Base-by-base conservation (phyloP, 1,140 invertebrate genomes). In the Phenacoccus solenopsis region DNA sequence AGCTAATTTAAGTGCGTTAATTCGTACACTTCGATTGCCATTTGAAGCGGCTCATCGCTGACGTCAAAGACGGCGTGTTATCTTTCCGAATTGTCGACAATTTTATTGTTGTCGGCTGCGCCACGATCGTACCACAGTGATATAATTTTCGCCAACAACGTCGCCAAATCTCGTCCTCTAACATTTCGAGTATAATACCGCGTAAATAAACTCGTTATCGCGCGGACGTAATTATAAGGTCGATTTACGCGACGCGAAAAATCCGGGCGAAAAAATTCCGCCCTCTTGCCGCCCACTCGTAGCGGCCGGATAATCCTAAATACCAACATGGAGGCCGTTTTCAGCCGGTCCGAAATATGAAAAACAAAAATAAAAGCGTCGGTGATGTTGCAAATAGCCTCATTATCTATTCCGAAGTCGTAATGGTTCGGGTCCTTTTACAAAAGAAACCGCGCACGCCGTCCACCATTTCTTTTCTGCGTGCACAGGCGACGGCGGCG, bases 351-450 rank as follows among this genome's bases (percentile, higher is more conserved):
- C n/a, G 56, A 59, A 59, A 24, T 24, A 64, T 24, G 25, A 64
- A 64, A 64, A 16, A 25, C 4, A 20, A 5, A 20, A 25, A 10
- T 16, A 64, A 64, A 64, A 24, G 21, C 25, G 59, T 25, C 59
- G 59, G 21, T 22, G 59, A 25, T 64, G 59, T 27, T 64, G 59
- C 59, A 64, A 64, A 64, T 64, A 64, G 59, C 59, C 59, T 64
- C 25, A 64, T 64, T 64, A 64, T 64, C 59, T 64, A 64, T 64
- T 64, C 59, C 9, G 21, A 9, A 64, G 59, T 64, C 59, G 59
- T 64, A 64, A 64, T 27, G 25, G 22, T 64, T 64, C 59, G 59
- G 21, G 59, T 64, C 59, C 21, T 64, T 27, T 27, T 24, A 24
- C 22, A 64, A 16, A 22, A n/a, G n/a, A n/a, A 38, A n/a, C n/a